Evolutionary conservation across 2,797 vertebrate species (phyloP), one percentile per base, ranked within the genome.

Genomic region (Acipenser transmontanus): DNA sequence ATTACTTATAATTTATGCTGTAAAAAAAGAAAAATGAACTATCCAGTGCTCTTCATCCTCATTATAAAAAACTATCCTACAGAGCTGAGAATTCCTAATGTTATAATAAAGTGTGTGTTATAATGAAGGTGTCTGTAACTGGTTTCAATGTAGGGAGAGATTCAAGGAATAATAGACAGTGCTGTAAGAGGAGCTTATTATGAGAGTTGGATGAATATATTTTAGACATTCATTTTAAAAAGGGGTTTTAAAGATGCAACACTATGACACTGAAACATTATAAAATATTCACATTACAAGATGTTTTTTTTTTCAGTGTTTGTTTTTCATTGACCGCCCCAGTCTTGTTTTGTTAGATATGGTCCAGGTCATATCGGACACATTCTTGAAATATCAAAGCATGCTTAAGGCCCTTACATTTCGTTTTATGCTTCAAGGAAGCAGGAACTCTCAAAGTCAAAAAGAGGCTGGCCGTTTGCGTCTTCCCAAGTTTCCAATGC

Each of bases 301-400:
- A 62, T 64, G 54, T 49, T 47, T 13, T 66, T 50, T 62, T 63
- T 67, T 61, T 72, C 67, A 76, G 64, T 73, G 68, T 69, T 81
- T 77, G 82, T 86, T 88, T 57, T 80, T 78, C 74, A 76, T 76
- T 88, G 87, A 89, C 88, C 88, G 34, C 34, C 79, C 80, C 77
- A 83, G 87, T 90, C 84, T 82, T 80, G 82, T 80, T 88, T 71
- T 81, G 84, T 90, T 87, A 90, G 86, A 85, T 80, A 73, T 77
- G 82, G 84, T 80, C 81, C 83, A 85, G 89, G 86, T 91, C 85
- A 78, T 68, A 72, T 79, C 78, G 77, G 81, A 82, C 73, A 74
- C 76, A 80, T 62, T 67, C 78, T 79, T 85, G 82, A 92, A 91
- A 92, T 91, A 92, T 88, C 89, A 91, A 84, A 89, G 85, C 77